Evolutionary conservation across 2,113 vertebrate species (phyloP).

Genomic region (Laticauda laticaudata): DNA sequence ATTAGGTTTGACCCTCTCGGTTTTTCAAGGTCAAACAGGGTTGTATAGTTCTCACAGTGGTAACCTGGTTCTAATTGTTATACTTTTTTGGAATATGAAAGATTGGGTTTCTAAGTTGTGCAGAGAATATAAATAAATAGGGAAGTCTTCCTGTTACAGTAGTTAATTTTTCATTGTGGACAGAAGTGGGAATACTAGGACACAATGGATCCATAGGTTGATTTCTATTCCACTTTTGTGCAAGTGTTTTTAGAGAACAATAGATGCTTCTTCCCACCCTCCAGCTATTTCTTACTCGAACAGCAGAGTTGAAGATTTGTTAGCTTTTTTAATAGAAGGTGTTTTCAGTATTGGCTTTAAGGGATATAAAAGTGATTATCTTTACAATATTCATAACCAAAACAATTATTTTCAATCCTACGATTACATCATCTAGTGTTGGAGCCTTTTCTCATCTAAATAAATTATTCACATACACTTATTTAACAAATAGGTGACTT

Average conservation of each 20-base stretch:
- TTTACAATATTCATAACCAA: background rate
- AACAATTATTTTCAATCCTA: too few species aligned
- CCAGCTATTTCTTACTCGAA: background rate
- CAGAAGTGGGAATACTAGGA: background rate
- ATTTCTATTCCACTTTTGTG: background rate
- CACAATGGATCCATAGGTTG: background rate
- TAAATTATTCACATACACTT: background rate
- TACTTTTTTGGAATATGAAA: background rate
- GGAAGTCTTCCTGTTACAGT: background rate
- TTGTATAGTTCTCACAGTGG: background rate
- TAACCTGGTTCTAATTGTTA: background rate
- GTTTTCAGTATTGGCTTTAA: background rate
- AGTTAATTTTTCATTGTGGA: background rate
- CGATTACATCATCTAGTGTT: background rate
- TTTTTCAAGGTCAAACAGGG: background rate
- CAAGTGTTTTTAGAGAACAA: background rate
- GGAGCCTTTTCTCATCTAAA: background rate
- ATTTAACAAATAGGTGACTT: background rate
- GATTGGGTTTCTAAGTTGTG: background rate
- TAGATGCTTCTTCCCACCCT: background rate
- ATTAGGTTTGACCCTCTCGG: background rate
- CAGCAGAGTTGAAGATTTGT: background rate
- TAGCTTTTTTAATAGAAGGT: background rate
- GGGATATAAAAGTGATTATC: background rate
- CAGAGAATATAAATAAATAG: background rate